A percentile compares a stretch with the other conserved stretches of the same genome.
Conservation (phyloP, 2,797 vertebrate genomes). For the Myiothlypis coronata region DNA sequence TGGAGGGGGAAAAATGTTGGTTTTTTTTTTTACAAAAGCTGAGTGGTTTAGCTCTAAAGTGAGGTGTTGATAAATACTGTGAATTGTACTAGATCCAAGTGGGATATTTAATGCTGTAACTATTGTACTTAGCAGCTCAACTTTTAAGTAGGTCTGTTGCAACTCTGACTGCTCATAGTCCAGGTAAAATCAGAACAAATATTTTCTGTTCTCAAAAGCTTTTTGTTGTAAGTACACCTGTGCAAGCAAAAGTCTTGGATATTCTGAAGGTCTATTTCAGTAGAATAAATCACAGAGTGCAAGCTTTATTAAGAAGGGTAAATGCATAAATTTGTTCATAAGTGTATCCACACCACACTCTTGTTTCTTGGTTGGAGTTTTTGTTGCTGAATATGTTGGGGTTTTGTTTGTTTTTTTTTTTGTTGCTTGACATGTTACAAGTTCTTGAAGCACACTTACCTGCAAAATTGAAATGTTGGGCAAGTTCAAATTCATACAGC, state of each 20-base stretch:
- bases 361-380: background rate
- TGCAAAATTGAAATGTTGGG: background rate
- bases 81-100: background rate
- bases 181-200: background rate
- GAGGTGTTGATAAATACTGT: background rate
- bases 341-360: background rate
- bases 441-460: background rate
- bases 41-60: background rate
- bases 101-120: background rate
- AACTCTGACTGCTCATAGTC: background rate
- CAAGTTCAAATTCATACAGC: background rate
- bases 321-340: background rate
- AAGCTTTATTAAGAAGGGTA: background rate
- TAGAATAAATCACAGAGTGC: background rate
- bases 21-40: background rate
- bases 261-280: background rate
- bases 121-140: background rate
- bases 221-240: background rate
- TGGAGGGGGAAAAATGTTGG: background rate
- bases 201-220: background rate
- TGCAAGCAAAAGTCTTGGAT: background rate
- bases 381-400: background rate
- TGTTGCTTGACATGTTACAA: background rate
- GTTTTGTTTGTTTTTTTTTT: background rate
- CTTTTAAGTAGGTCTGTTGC: background rate